A percentile compares a stretch with the other conserved stretches of the same genome.
These are phyloP conservation scores for Hololepta plana DNA, from an alignment of 2,888 invertebrate genomes.

Conservation along the genomic window DNA sequence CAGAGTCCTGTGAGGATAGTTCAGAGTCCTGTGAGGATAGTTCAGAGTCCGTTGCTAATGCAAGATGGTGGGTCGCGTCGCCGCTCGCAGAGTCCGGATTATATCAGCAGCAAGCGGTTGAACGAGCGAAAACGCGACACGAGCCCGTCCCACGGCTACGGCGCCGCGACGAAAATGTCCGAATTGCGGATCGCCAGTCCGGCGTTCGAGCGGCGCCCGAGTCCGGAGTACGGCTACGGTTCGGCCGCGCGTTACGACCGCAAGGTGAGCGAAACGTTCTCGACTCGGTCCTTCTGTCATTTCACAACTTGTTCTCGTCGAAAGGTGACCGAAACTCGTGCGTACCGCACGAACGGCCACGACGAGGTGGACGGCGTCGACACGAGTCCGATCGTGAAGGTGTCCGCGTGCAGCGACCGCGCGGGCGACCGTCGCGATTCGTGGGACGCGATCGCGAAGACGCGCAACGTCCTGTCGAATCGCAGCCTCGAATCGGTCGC, in stretches of 20 bases:
- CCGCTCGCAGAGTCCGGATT: slow-evolving; percentile 24
- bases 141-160: slow-evolving; percentile 3
- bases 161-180: slow-evolving; percentile 2
- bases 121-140: slow-evolving; percentile 16
- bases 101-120: slow-evolving; percentile 20
- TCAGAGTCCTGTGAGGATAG: too few relatives aligned
- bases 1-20: too few relatives aligned
- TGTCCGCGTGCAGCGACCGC: slow-evolving; percentile 38
- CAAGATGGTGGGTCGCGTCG: too few relatives aligned
- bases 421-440: slow-evolving; percentile 45
- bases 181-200: slow-evolving; percentile 1
- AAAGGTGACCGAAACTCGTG: too few relatives aligned
- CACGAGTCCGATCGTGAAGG: slow-evolving; percentile 37
- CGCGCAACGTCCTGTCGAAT: slow-evolving; percentile 52
- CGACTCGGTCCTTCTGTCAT: too few relatives aligned
- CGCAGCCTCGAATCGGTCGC: slow-evolving; percentile 52
- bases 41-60: too few relatives aligned
- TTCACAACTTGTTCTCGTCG: too few relatives aligned
- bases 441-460: slow-evolving; percentile 70
- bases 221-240: too few relatives aligned
- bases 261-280: too few relatives aligned
- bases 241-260: too few relatives aligned
- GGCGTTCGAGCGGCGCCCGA: not conserved
- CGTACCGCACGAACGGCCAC: too few relatives aligned
- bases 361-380: slow-evolving; percentile 25